Evolutionary conservation across 2,888 invertebrate genomes (phyloP).

Genomic region (Cyclophora punctaria): DNA sequence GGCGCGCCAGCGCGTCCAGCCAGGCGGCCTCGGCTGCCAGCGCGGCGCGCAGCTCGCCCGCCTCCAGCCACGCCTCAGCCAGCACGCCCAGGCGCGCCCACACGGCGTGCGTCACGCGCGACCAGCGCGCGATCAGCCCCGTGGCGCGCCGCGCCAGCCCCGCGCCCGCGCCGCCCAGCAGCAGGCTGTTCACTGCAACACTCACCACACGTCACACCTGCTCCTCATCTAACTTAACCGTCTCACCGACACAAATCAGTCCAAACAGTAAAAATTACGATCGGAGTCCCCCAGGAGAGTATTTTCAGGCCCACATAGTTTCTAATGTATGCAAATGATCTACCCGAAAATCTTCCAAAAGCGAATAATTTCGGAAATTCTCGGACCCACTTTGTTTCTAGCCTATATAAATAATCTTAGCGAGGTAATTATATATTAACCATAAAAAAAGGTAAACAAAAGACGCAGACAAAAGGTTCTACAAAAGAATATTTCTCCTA

Average conservation of each 20-base stretch:
- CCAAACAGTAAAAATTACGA: too few relatives aligned
- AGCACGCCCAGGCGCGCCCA: slow-evolving; percentile 77
- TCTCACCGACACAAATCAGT: background rate
- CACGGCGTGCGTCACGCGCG: slow-evolving; percentile 79
- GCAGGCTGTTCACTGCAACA: slow-evolving; percentile 73
- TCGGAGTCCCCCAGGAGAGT: too few relatives aligned
- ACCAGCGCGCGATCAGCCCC: slow-evolving; percentile 82
- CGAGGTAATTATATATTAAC: too few relatives aligned
- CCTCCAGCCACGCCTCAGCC: slow-evolving; percentile 84
- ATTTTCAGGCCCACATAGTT: too few relatives aligned
- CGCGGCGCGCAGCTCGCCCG: slow-evolving; percentile 85
- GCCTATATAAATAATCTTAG: too few relatives aligned
- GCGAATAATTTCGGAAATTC: too few relatives aligned
- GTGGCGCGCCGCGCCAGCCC: slow-evolving; percentile 78
- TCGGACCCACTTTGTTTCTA: too few relatives aligned
- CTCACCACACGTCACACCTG: slow-evolving; percentile 2
- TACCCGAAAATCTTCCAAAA: too few relatives aligned
- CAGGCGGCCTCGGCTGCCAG: slow-evolving; percentile 85
- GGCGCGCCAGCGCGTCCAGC: slow-evolving; percentile 86
- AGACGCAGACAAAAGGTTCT: too few relatives aligned
- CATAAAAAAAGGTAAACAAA: too few relatives aligned
- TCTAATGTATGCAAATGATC: too few relatives aligned
- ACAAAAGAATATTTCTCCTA: too few relatives aligned
- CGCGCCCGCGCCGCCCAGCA: slow-evolving; percentile 67
- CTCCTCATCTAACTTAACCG: slow-evolving; percentile 26